A percentile compares a stretch with the other conserved stretches of the same genome.
These are phyloP conservation scores for Xenopus laevis DNA, from an alignment of 2,113 vertebrate species.

Conservation along the genomic window DNA sequence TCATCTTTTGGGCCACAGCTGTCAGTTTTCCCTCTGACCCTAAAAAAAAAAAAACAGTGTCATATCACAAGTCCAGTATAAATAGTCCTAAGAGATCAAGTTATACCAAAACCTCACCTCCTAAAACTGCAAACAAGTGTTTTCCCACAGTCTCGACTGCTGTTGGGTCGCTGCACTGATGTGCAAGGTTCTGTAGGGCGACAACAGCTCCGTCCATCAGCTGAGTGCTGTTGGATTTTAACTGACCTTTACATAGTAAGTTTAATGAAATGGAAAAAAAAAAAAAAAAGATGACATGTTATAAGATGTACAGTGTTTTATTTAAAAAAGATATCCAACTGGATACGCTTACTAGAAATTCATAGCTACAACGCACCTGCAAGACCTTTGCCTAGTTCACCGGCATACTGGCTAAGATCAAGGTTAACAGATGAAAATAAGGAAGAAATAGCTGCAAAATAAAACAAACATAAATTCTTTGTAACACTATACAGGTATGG, in stretches of 20 bases:
- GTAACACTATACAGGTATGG: too few relatives aligned
- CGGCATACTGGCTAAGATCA: constrained; percentile 92
- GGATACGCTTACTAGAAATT: not conserved
- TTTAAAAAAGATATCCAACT: too few relatives aligned
- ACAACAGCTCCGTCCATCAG: constrained; percentile 88
- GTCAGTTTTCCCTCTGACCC: constrained; percentile 95
- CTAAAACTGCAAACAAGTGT: constrained; percentile 88
- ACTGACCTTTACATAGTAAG: constrained; percentile 70
- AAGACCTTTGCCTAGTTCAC: constrained; percentile 89
- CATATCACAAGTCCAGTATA: not conserved
- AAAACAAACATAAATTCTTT: not conserved
- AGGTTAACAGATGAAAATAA: constrained; percentile 84
- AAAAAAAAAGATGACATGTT: not conserved
- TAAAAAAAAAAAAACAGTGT: constrained; percentile 49
- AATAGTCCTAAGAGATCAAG: not conserved
- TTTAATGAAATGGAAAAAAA: not conserved
- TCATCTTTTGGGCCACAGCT: constrained; percentile 89
- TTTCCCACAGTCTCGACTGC: constrained; percentile 78
- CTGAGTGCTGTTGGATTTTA: constrained; percentile 88
- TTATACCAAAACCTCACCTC: constrained; percentile 66
- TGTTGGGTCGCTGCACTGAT: constrained; percentile 84
- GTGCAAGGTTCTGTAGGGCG: constrained; percentile 83
- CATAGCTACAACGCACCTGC: constrained; percentile 73
- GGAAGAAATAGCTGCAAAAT: constrained; percentile 76
- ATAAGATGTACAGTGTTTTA: not conserved